Percentiles rank a stretch among this genome's conserved stretches.
phyloP scores from a whole-genome alignment of 2,888 invertebrate genomes.

The Nebria brevicollis region DNA sequence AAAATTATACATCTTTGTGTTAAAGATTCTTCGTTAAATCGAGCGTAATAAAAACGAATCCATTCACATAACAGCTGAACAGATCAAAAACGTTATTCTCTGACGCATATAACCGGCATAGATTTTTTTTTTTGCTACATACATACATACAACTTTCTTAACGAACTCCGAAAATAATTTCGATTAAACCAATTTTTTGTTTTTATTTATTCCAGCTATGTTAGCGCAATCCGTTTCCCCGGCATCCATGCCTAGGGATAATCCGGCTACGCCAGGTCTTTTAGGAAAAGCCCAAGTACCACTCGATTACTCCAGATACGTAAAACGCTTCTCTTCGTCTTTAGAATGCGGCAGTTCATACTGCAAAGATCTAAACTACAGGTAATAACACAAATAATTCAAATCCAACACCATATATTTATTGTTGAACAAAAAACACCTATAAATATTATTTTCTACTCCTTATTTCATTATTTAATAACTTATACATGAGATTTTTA shows the following conservation, averaged over 20 bases:
- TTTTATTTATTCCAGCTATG: constrained; percentile 63
- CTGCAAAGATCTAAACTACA: constrained; percentile 88
- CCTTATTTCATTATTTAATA: background rate
- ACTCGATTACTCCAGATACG: constrained; percentile 89
- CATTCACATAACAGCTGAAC: no score
- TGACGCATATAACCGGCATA: no score
- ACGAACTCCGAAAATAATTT: background rate
- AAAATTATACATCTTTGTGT: no score
- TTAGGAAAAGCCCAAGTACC: constrained; percentile 73
- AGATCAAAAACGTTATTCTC: no score
- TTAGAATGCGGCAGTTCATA: constrained; percentile 85
- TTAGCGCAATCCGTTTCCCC: constrained; percentile 66
- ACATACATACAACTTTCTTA: no score
- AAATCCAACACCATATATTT: no score
- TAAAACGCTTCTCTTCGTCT: constrained; percentile 84
- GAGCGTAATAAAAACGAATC: no score
- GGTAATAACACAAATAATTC: constrained; percentile 55
- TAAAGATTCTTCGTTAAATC: no score
- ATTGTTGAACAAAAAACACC: no score
- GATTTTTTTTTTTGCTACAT: no score
- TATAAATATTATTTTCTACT: background rate
- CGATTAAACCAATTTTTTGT: background rate
- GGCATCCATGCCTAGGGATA: constrained; percentile 58
- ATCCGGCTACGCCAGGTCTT: constrained; percentile 63
- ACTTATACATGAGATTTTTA: background rate